These are phyloP conservation scores for Mirounga angustirostris DNA, from an alignment of 2,113 vertebrate species.

Conservation along the genomic window DNA sequence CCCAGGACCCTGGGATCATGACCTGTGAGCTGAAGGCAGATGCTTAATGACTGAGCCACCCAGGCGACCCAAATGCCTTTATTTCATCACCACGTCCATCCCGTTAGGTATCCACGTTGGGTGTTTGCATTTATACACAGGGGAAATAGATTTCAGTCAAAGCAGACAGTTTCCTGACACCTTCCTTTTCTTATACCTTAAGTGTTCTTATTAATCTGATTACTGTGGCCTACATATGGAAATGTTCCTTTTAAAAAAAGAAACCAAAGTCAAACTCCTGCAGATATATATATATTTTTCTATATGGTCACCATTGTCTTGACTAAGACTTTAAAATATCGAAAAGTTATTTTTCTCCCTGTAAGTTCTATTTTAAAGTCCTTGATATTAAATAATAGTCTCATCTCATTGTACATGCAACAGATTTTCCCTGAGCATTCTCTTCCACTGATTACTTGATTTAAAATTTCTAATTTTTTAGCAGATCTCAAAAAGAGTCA, in stretches of 20 bases:
- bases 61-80: background rate
- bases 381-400: background rate
- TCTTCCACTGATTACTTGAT: background rate
- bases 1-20: too few relatives aligned
- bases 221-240: background rate
- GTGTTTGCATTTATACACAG: background rate
- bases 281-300: background rate
- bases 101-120: background rate
- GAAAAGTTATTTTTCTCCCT: background rate
- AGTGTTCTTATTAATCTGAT: background rate
- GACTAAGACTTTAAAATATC: background rate
- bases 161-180: background rate
- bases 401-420: background rate
- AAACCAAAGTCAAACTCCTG: background rate
- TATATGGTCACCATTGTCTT: background rate
- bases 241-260: background rate
- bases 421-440: background rate
- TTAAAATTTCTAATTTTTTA: slow-evolving; percentile 1
- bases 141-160: background rate
- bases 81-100: background rate
- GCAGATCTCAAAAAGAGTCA: background rate
- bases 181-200: background rate
- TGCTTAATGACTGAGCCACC: too few relatives aligned
- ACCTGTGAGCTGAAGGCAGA: too few relatives aligned
- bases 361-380: background rate